Evolutionary conservation across 2,113 vertebrate genomes (phyloP).

Genomic region (Scalopus aquaticus): DNA sequence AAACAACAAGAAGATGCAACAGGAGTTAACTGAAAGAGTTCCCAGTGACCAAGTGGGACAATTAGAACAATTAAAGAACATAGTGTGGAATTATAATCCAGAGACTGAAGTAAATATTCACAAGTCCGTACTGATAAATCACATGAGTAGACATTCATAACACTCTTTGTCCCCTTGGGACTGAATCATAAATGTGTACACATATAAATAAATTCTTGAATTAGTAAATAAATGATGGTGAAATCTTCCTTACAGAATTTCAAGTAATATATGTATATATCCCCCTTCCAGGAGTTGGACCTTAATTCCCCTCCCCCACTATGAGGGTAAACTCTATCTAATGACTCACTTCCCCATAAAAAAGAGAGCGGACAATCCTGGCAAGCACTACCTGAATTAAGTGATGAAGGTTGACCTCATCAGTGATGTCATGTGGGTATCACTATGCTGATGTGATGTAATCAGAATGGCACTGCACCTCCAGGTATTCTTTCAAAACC

Average conservation of each 20-base stretch:
- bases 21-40: background rate
- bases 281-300: background rate
- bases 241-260: constrained; percentile 14
- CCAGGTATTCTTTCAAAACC: background rate
- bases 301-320: background rate
- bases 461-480: background rate
- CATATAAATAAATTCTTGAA: background rate
- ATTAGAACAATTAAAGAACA: background rate
- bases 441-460: background rate
- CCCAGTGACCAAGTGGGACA: background rate
- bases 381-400: background rate
- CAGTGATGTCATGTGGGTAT: background rate
- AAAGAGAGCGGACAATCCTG: background rate
- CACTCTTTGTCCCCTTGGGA: background rate
- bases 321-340: background rate
- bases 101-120: background rate
- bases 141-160: background rate
- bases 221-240: background rate
- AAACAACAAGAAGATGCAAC: background rate
- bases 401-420: background rate
- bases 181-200: background rate
- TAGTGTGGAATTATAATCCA: background rate
- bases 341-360: background rate
- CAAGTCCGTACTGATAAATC: background rate
- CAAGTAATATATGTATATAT: background rate